Evolutionary conservation across 2,888 invertebrate genomes (phyloP).

Genomic region (Sarcophaga subvicina): DNA sequence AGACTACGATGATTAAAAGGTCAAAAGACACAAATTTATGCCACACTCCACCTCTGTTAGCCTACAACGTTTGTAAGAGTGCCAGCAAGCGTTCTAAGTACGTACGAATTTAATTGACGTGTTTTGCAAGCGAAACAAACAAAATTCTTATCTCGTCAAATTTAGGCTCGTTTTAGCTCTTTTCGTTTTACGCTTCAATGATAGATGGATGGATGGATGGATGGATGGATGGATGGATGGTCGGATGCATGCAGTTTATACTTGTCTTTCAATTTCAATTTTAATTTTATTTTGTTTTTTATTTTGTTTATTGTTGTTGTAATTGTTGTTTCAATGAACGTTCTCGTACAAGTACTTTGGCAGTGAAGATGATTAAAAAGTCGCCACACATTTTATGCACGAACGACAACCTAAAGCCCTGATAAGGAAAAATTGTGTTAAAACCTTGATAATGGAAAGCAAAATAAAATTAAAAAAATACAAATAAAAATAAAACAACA

Average conservation of each 20-base stretch:
- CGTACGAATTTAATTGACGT: no score
- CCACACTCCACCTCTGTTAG: no score
- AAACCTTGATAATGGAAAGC: conserved; percentile 60
- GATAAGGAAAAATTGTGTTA: conserved; percentile 56
- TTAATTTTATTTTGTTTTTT: neutral
- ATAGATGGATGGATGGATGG: no score
- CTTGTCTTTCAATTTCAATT: neutral
- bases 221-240: no score
- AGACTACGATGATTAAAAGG: no score
- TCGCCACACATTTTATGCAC: conserved; percentile 32
- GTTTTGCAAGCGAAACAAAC: no score
- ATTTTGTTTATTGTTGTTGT: neutral
- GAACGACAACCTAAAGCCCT: conserved; percentile 16
- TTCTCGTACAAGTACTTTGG: neutral
- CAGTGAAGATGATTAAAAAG: conserved; percentile 42
- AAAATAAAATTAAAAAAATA: neutral
- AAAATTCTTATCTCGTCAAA: neutral
- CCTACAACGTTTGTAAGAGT: no score
- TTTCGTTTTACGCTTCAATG: neutral
- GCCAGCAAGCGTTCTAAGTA: no score
- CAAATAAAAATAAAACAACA: no score
- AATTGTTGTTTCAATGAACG: conserved; percentile 11
- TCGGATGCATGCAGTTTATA: no score
- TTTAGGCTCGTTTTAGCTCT: neutral
- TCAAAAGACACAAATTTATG: no score